phyloP scores from a whole-genome alignment of 2,113 vertebrate genomes.

The Daubentonia madagascariensis region DNA sequence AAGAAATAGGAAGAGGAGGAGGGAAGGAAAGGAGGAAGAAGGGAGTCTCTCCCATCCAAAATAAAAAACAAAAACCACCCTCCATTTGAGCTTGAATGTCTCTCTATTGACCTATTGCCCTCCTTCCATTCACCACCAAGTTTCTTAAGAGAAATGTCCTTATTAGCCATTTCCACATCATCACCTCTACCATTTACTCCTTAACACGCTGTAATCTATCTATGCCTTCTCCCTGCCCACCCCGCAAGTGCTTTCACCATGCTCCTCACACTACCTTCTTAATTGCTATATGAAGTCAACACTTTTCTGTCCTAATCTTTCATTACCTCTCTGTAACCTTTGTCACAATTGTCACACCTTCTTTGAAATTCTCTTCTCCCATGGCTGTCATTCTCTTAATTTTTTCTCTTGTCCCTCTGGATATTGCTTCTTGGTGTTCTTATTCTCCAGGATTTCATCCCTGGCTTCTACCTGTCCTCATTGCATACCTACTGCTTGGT shows the following conservation, averaged over 20 bases:
- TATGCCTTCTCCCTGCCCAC: background rate
- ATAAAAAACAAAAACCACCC: background rate
- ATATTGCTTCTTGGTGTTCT: background rate
- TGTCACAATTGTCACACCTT: background rate
- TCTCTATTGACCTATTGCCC: background rate
- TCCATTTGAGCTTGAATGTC: background rate
- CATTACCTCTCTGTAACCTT: background rate
- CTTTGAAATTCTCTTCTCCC: conserved; percentile 10
- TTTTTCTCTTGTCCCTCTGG: background rate
- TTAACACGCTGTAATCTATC: background rate
- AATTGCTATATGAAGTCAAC: background rate
- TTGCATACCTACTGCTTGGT: background rate
- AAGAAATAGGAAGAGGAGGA: no score
- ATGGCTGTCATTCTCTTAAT: background rate
- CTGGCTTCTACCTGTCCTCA: background rate
- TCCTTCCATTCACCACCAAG: background rate
- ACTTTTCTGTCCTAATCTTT: background rate
- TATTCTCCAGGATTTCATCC: background rate
- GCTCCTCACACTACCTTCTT: background rate
- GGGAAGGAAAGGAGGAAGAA: background rate
- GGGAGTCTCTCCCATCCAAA: background rate
- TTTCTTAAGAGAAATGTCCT: conserved; percentile 6
- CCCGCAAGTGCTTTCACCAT: background rate
- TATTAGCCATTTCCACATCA: background rate
- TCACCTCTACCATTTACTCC: conserved; percentile 11